These are phyloP conservation scores for Ptychoptera albimana DNA, from an alignment of 2,888 invertebrate genomes.

Conservation along the genomic window DNA sequence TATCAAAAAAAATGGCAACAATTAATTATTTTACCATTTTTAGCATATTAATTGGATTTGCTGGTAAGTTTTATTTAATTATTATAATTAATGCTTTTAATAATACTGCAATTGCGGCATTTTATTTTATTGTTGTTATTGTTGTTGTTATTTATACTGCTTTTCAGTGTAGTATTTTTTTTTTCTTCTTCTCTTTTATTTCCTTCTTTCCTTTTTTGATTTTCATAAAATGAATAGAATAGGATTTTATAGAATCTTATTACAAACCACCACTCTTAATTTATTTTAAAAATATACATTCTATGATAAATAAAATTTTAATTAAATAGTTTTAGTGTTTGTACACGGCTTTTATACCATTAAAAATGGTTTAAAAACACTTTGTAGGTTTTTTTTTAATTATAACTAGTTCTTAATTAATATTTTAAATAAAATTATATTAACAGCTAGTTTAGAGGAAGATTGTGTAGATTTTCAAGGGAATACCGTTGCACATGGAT, in stretches of 20 bases:
- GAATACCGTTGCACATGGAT: conserved; percentile 57
- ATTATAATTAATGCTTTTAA: not conserved
- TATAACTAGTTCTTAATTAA: too few relatives aligned
- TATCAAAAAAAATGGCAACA: not conserved
- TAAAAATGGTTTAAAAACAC: too few relatives aligned
- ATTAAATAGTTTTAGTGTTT: too few relatives aligned
- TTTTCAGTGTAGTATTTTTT: not conserved
- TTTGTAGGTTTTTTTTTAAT: too few relatives aligned
- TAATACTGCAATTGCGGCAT: not conserved
- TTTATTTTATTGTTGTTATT: not conserved
- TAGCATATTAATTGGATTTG: not conserved
- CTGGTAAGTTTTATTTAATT: not conserved
- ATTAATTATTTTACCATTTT: not conserved
- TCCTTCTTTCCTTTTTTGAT: too few relatives aligned
- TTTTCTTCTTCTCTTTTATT: too few relatives aligned
- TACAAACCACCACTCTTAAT: too few relatives aligned
- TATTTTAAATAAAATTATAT: not conserved
- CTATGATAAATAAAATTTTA: too few relatives aligned
- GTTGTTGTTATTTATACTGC: not conserved
- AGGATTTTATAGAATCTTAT: too few relatives aligned
- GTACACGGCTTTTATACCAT: too few relatives aligned
- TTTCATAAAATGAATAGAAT: too few relatives aligned
- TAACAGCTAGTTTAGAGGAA: conserved; percentile 51
- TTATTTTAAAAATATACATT: too few relatives aligned
- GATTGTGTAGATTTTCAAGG: conserved; percentile 76